Evolutionary conservation across 2,797 vertebrate species (phyloP), one percentile per base, ranked within the genome.

Genomic region (Aulostomus chinensis): DNA sequence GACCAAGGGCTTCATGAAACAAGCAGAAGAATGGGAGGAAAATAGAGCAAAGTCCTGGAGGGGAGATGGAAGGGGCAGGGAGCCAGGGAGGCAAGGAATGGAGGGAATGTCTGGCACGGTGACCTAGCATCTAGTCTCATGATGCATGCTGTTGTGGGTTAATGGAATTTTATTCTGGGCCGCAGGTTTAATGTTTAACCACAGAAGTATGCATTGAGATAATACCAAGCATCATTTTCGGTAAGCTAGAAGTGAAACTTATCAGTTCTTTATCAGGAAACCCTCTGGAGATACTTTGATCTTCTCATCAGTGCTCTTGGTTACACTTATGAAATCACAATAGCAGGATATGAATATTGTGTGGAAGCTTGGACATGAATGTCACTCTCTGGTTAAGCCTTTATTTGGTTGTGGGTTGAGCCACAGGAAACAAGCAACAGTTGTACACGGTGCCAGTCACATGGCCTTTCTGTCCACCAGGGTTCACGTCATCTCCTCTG

Each of bases 401-500:
- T 47, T n/a, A 42, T 43, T 56, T 21, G 24, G 22, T 14, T 17
- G 29, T 48, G 20, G 8, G 11, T 20, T 5, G 2, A 42, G 33
- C 37, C 36, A 25, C 40, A 53, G 72, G 45, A 79, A 73, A 43
- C 40, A 9, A 43, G 14, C 31, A 33, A 34, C 39, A 32, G 53
- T 68, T 36, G 20, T 12, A 40, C 22, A 15, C 21, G 35, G 47
- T 52, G 4, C 22, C 16, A 21, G 11, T 17, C 42, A 63, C 64
- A 47, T 30, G 22, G 52, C 22, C 37, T 73, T 43, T 65, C 54
- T 56, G 40, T 57, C 46, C 45, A 40, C 39, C 33, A 9, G 31
- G 7, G 38, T 41, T 57, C 22, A 52, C 65, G 52, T 81, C 83
- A 80, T 57, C 73, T 82, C 68, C 76, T 82, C 78, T 84, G 43